These are phyloP conservation scores for Anas platyrhynchos DNA, from an alignment of 2,113 vertebrate genomes.

Conservation along the genomic window DNA sequence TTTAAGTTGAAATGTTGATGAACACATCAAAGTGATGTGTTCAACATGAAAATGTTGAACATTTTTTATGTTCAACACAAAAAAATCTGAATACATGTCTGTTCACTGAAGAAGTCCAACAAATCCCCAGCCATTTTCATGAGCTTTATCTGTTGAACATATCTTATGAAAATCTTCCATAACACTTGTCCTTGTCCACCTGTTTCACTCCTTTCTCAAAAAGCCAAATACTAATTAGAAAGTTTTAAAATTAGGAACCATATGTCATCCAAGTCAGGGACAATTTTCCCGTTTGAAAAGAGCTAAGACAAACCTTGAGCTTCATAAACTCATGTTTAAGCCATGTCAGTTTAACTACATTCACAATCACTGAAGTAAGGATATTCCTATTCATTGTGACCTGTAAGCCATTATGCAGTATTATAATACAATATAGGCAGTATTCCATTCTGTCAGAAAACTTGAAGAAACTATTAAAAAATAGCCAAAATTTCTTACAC, in stretches of 20 bases:
- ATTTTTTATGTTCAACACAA: no score
- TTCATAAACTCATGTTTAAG: background rate
- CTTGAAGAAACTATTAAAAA: background rate
- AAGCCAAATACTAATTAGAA: background rate
- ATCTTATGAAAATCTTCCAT: background rate
- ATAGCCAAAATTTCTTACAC: background rate
- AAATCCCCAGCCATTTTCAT: background rate
- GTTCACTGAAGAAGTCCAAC: background rate
- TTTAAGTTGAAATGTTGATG: background rate
- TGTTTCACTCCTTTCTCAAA: background rate
- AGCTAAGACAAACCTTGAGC: rapidly evolving
- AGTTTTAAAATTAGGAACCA: background rate
- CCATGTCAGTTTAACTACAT: background rate
- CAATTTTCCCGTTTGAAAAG: background rate
- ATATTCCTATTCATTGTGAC: no score
- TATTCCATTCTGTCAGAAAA: background rate
- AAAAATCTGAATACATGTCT: background rate
- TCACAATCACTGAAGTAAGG: background rate
- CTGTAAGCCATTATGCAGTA: background rate
- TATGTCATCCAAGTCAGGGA: background rate
- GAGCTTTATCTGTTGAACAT: background rate
- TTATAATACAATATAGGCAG: no score
- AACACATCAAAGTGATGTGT: no score
- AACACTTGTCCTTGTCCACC: background rate
- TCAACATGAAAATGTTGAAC: no score